A percentile compares a stretch with the other conserved stretches of the same genome.
phyloP scores from a whole-genome alignment of 2,888 invertebrate genomes.

The Neocrepidodera transversa region DNA sequence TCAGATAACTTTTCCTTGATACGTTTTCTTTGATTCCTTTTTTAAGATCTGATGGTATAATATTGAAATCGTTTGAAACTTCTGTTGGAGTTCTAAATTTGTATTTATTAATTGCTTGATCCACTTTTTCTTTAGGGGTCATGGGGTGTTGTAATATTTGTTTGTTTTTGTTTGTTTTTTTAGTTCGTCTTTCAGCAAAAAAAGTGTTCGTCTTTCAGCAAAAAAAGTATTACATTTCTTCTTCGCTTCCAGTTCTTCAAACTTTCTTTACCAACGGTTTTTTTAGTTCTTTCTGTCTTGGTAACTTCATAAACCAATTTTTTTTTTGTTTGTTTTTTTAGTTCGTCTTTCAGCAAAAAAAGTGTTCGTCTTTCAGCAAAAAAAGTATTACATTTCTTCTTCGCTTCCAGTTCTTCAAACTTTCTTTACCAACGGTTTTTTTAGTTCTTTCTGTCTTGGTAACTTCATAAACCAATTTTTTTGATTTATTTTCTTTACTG shows the following conservation, averaged over 20 bases:
- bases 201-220: too few species aligned
- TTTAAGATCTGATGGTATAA: neutral
- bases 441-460: neutral
- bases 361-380: too few species aligned
- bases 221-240: neutral
- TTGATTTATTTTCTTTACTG: neutral
- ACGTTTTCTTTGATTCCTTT: neutral
- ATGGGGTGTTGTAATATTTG: neutral
- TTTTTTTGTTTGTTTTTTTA: neutral
- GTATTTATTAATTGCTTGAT: neutral
- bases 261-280: too few species aligned
- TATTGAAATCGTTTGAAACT: neutral
- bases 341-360: neutral
- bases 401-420: neutral
- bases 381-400: neutral
- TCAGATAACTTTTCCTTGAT: neutral
- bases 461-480: neutral
- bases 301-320: neutral
- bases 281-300: neutral
- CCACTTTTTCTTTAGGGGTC: neutral
- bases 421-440: too few species aligned
- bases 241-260: neutral
- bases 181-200: neutral
- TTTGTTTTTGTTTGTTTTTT: neutral
- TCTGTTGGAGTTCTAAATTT: constrained; percentile 5